Evolutionary conservation across 2,888 invertebrate species (phyloP), one percentile per base, ranked within the genome.

Genomic region (Zygaena filipendulae): DNA sequence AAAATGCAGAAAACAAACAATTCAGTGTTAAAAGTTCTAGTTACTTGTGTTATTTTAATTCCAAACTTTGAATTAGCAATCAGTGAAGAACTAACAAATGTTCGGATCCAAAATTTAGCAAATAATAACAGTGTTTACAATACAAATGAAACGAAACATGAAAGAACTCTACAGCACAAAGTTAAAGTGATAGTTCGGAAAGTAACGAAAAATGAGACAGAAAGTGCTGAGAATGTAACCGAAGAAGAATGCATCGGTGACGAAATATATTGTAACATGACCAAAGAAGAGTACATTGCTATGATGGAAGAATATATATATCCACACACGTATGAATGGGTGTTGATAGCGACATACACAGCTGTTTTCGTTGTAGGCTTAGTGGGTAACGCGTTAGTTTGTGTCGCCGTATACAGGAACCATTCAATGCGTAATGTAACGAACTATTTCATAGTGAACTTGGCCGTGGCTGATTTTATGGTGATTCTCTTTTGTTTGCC

Each of bases 341-440:
- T 89, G 4, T 68, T 94, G 24, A 90, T 95, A 36, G 82, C 74
- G 3, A 82, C 89, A 14, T 92, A 94, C 60, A 68, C 83, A 22
- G 45, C 89, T 2, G 91, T 94, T 0, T 95, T 95, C 50, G 47
- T 90, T 0, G 81, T 90, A 13, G 95, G 95, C 2, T 77, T 94
- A 28, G 79, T 91, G 1, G 96, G 96, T 0, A 97, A 96, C 57
- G 85, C 87, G 6, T 67, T 96, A 18, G 96, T 97, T 16, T 93
- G 94, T 49, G 82, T 91, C 16, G 94, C 94, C 0, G 95, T 96
- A 1, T 91, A 91, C 54, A 83, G 90, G 32, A 95, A 95, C 53
- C 87, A 87, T 39, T 82, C 87, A 2, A 94, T 96, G 94, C 81
- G 94, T 32, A 95, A 93, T 0, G 94, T 96, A 11, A 96, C 95